Evolutionary conservation across 2,888 invertebrate genomes (phyloP).

Genomic region (Chrysodeixis includens): DNA sequence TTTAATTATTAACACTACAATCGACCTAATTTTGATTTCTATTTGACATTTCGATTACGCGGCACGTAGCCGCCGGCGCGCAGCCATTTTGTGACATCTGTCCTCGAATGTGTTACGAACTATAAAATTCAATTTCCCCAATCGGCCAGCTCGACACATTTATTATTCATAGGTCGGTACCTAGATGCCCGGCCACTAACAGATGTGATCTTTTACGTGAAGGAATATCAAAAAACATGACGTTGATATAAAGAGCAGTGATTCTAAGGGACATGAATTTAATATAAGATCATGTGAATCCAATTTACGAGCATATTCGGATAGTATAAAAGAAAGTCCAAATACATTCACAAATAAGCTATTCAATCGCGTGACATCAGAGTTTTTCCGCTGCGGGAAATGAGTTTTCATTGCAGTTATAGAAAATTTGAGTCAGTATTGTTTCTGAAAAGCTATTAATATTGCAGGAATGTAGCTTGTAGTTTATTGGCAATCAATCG

Average conservation of each 20-base stretch:
- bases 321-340: constrained; percentile 64
- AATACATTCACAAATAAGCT: constrained; percentile 64
- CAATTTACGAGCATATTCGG: constrained; percentile 70
- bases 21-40: constrained; percentile 89
- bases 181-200: constrained; percentile 86
- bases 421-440: constrained; percentile 67
- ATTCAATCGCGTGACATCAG: constrained; percentile 75
- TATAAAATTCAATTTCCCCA: constrained; percentile 90
- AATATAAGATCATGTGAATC: constrained; percentile 76
- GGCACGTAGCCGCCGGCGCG: constrained; percentile 80
- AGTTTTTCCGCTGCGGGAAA: constrained; percentile 64
- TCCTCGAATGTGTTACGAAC: constrained; percentile 88
- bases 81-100: constrained; percentile 88
- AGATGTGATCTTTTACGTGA: constrained; percentile 89
- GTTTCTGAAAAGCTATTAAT: constrained; percentile 72
- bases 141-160: constrained; percentile 87
- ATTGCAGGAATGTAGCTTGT: constrained; percentile 67
- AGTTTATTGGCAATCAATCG: constrained; percentile 72
- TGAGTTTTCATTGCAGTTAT: constrained; percentile 71
- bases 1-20: constrained; percentile 89
- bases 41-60: constrained; percentile 88
- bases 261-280: constrained; percentile 80
- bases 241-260: constrained; percentile 77
- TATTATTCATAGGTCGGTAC: constrained; percentile 88
- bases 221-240: constrained; percentile 85